Base-by-base conservation (phyloP, 2,797 vertebrate species). In the Hippopotamyrus pictus region DNA sequence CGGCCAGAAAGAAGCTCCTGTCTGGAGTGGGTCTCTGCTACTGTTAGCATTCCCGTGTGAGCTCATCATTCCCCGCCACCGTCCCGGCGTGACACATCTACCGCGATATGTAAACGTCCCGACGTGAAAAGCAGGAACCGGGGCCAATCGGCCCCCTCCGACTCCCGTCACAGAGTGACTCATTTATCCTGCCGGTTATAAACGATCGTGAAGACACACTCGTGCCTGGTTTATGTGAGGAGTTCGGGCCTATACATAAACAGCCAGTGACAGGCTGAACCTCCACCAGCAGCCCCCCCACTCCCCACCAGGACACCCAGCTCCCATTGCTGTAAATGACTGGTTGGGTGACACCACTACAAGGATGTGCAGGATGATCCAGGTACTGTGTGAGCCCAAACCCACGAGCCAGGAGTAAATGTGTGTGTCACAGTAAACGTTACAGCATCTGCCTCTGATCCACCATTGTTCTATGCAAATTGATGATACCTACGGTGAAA, bases 21-120 rank as follows among this genome's bases (percentile, higher is more conserved):
- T 91, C 91, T 87, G 84, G 33, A 88, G 33, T 85, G 87, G 85
- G 89, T 89, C 90, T 91, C 90, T 91, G 62, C 85, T 88, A 88
- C 87, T 91, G 90, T 92, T 90, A 89, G 82, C 91, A 92, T 92
- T 92, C 90, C 88, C 62, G 44, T 62, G 3, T 83, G 88, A 76
- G 33, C 8, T 88, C 86, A 65, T 89, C 84, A 87, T 6, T 53
- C 33, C 22, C 57, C 86, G 44, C 12, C 44, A 88, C 76, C n/a
- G 33, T n/a, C 83, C 44, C 88, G 57, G 89, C 88, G 88, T 88
- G 88, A 91, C 88, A 89, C 86, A 65, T 88, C 90, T 86, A 33
- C 89, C 54, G 41, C 33, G 54, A 69, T 83, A 29, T 44, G 90
- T 92, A 91, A 92, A 92, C 91, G 62, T 89, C 90, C 90, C 44